Conservation (phyloP, 2,888 invertebrate genomes). For the Lacanobia oleracea region DNA sequence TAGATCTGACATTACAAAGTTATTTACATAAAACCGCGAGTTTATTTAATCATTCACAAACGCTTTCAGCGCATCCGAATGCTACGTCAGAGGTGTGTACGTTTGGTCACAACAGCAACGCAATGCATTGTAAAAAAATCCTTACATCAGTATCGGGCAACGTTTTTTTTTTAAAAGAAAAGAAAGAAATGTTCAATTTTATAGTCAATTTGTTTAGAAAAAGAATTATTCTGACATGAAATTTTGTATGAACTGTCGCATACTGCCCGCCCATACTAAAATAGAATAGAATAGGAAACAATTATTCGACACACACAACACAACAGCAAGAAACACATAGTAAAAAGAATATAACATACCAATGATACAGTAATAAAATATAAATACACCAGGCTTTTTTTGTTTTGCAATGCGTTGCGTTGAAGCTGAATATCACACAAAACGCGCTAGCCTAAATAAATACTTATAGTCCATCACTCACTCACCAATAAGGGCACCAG, state of each 20-base stretch:
- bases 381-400: background rate
- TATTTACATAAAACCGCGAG: conserved; percentile 53
- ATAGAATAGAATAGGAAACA: no score
- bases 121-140: background rate
- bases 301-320: no score
- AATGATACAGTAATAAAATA: no score
- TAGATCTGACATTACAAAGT: conserved; percentile 38
- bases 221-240: background rate
- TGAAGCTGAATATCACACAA: background rate
- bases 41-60: conserved; percentile 21
- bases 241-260: background rate
- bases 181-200: no score
- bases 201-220: background rate
- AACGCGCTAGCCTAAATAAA: conserved; percentile 16
- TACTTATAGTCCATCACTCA: conserved; percentile 17
- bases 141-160: no score
- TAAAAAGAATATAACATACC: no score
- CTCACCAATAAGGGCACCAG: conserved; percentile 97
- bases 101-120: background rate
- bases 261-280: background rate
- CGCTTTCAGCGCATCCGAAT: conserved; percentile 36
- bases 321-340: no score
- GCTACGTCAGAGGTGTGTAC: conserved; percentile 22
- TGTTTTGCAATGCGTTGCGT: background rate
- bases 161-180: no score